Percentiles rank a stretch among this genome's conserved stretches.
Conservation (phyloP, 2,888 invertebrate species). For the Drosophila pegasa region DNA sequence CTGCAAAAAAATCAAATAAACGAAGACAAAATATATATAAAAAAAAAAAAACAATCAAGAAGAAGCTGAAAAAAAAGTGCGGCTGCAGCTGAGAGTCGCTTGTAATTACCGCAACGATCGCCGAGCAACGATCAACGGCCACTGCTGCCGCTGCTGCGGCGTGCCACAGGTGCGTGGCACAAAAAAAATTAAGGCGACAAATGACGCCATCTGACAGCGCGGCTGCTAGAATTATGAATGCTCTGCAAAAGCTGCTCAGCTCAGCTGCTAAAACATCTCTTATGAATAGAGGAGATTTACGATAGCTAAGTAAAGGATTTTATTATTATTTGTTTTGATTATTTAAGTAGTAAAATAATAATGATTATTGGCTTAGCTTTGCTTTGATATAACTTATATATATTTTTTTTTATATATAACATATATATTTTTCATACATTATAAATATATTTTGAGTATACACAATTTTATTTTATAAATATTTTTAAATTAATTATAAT, state of each 20-base stretch:
- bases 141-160: conserved; percentile 23
- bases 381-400: too few species aligned
- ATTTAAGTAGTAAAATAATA: too few species aligned
- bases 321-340: too few species aligned
- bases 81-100: conserved; percentile 49
- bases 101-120: conserved; percentile 57
- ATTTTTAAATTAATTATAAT: too few species aligned
- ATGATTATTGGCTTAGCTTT: too few species aligned
- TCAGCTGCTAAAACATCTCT: neutral
- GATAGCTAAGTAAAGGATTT: neutral
- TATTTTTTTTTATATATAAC: too few species aligned
- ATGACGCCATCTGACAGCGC: conserved; percentile 14
- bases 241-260: conserved; percentile 15
- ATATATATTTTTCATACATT: too few species aligned
- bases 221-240: conserved; percentile 15
- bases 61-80: conserved; percentile 22
- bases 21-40: too few species aligned
- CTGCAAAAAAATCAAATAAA: conserved; percentile 7
- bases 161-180: conserved; percentile 59
- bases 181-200: conserved; percentile 47
- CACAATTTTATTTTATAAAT: too few species aligned
- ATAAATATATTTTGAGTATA: too few species aligned
- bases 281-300: neutral
- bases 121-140: conserved; percentile 47
- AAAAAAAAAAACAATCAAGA: neutral